These are phyloP conservation scores for Hypsibius dujardini DNA, from an alignment of 1,140 invertebrate genomes.

Conservation along the genomic window DNA sequence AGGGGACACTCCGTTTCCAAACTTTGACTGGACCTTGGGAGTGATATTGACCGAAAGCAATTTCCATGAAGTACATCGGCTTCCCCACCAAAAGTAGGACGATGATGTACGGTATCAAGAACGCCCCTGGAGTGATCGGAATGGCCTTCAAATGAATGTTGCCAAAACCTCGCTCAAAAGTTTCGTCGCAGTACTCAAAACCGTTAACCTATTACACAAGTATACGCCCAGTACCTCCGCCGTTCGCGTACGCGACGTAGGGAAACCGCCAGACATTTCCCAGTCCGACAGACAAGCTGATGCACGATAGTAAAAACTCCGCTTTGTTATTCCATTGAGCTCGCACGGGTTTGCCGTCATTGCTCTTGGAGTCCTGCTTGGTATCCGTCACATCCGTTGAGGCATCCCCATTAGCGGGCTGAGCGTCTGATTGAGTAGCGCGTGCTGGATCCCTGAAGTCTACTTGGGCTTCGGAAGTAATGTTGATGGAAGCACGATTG, in stretches of 20 bases:
- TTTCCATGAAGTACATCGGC: conserved; percentile 33
- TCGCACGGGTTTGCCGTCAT: too few species aligned
- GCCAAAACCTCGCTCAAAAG: too few species aligned
- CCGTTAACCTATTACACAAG: too few species aligned
- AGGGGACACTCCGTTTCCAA: neutral
- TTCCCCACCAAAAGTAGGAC: conserved; percentile 32
- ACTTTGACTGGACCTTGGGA: conserved; percentile 25
- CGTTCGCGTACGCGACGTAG: conserved; percentile 11
- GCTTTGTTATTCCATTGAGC: conserved; percentile 29
- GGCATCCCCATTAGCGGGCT: too few species aligned
- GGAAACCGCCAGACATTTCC: conserved; percentile 24
- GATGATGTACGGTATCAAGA: conserved; percentile 32
- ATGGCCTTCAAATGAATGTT: too few species aligned
- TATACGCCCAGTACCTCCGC: neutral
- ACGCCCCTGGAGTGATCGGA: conserved; percentile 27
- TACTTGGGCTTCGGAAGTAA: too few species aligned
- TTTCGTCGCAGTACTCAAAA: too few species aligned
- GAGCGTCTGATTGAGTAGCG: too few species aligned
- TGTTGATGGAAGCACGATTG: too few species aligned
- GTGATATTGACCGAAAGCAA: conserved; percentile 32
- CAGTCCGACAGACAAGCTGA: conserved; percentile 31
- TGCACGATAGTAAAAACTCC: conserved; percentile 33
- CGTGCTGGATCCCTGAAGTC: too few species aligned
- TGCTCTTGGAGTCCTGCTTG: too few species aligned
- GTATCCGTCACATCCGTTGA: too few species aligned